A percentile compares a stretch with the other conserved stretches of the same genome.
phyloP scores from a whole-genome alignment of 92 coral and sea anemone genomes.

The Epizoanthus stellaris region DNA sequence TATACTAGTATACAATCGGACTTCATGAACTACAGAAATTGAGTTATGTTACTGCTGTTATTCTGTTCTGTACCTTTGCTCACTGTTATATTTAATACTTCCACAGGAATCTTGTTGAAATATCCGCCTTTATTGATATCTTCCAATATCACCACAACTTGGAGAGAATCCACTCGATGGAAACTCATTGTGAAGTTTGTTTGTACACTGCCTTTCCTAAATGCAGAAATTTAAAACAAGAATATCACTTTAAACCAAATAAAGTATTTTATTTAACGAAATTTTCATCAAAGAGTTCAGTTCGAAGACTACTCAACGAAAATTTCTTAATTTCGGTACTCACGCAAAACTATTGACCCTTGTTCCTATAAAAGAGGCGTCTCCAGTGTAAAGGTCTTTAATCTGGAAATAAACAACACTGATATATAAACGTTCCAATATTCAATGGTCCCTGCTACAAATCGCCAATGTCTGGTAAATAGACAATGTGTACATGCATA shows the following conservation, averaged over 20 bases:
- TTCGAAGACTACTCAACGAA: not conserved
- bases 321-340: not conserved
- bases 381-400: slow-evolving; percentile 3
- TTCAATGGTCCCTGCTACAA: not conserved
- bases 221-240: not conserved
- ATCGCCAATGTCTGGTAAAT: not conserved
- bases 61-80: slow-evolving; percentile 26
- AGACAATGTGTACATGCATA: not conserved
- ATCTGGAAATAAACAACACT: slow-evolving; percentile 3
- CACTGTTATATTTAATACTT: not conserved
- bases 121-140: slow-evolving; percentile 19
- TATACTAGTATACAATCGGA: no score
- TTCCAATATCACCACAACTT: slow-evolving; percentile 38
- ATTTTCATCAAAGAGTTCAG: not conserved
- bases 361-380: not conserved
- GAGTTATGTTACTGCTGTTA: no score
- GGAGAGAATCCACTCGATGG: slow-evolving; percentile 44
- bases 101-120: slow-evolving; percentile 36
- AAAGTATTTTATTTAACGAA: not conserved
- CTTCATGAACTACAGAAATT: no score
- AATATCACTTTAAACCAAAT: not conserved
- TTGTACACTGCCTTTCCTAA: slow-evolving; percentile 49
- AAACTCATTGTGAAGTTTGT: slow-evolving; percentile 45
- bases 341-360: slow-evolving; percentile 13
- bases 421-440: not conserved